phyloP scores from a whole-genome alignment of 2,797 vertebrate genomes.

The Silurus aristotelis region DNA sequence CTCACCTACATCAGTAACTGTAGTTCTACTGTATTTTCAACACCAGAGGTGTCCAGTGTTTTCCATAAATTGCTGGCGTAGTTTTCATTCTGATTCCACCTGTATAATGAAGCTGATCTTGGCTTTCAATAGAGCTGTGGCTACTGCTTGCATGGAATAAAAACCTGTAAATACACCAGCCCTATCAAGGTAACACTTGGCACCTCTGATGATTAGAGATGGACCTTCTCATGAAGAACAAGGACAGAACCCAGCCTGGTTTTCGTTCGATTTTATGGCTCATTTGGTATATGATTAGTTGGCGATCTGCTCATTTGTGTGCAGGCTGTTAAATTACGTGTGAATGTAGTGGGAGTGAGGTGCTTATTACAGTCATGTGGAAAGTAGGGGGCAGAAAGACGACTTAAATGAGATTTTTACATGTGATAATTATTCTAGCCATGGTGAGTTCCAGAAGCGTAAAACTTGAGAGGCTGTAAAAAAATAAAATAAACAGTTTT shows the following conservation, averaged over 20 bases:
- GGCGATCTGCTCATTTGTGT: not conserved
- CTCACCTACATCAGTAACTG: too few relatives aligned
- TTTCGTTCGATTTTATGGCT: not conserved
- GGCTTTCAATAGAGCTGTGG: too few relatives aligned
- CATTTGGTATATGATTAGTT: not conserved
- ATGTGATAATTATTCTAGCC: conserved; percentile 1
- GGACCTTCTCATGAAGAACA: not conserved
- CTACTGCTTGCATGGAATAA: too few relatives aligned
- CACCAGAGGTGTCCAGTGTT: too few relatives aligned
- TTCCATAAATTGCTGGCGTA: too few relatives aligned
- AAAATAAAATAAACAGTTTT: too few relatives aligned
- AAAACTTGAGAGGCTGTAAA: not conserved
- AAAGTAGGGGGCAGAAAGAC: not conserved
- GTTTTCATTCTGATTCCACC: too few relatives aligned
- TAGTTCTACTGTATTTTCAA: too few relatives aligned
- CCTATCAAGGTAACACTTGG: too few relatives aligned
- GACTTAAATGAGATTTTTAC: not conserved
- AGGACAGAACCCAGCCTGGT: not conserved
- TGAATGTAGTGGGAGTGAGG: conserved; percentile 11
- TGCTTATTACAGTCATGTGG: conserved; percentile 5
- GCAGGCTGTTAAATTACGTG: conserved; percentile 18
- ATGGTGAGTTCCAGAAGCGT: not conserved
- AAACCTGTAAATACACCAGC: too few relatives aligned
- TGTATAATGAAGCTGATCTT: too few relatives aligned
- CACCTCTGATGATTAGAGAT: not conserved